Percentiles rank a stretch among this genome's conserved stretches.
Conservation (phyloP, 1,140 invertebrate species). For the Oscheius sp. region DNA sequence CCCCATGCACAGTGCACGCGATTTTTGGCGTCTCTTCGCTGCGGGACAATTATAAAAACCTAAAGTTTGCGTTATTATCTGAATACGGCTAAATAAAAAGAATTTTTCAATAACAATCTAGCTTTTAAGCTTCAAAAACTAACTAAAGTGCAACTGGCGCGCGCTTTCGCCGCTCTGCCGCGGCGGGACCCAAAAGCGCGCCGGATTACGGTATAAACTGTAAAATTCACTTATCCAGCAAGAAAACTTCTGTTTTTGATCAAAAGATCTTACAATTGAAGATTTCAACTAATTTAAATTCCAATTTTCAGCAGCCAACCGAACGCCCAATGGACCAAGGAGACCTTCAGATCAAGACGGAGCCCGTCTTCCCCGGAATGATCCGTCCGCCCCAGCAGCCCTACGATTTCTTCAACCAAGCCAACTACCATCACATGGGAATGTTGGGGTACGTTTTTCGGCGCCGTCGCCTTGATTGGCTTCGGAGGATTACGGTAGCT, state of each 20-base stretch:
- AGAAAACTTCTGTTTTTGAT: neutral
- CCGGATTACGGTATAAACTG: neutral
- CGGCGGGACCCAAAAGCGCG: neutral
- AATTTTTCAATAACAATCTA: too few relatives aligned
- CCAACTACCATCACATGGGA: neutral
- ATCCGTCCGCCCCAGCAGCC: neutral
- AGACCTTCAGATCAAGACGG: slow-evolving; percentile 1
- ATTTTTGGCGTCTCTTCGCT: too few relatives aligned
- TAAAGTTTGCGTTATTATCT: too few relatives aligned
- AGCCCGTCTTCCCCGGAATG: neutral
- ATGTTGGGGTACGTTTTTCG: neutral
- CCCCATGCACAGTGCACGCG: too few relatives aligned
- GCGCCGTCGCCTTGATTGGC: too few relatives aligned
- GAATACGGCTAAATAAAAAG: too few relatives aligned
- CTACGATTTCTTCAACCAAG: neutral
- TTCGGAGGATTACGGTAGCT: too few relatives aligned
- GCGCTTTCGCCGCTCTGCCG: too few relatives aligned
- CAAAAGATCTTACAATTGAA: neutral
- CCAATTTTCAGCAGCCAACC: neutral
- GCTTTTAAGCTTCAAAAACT: too few relatives aligned
- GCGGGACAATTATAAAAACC: too few relatives aligned
- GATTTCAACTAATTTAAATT: neutral
- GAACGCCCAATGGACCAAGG: neutral
- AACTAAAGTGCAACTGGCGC: too few relatives aligned
- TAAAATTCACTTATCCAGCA: neutral